Conservation (phyloP, 2,888 invertebrate genomes). For the Cataglyphis altisquamis region DNA sequence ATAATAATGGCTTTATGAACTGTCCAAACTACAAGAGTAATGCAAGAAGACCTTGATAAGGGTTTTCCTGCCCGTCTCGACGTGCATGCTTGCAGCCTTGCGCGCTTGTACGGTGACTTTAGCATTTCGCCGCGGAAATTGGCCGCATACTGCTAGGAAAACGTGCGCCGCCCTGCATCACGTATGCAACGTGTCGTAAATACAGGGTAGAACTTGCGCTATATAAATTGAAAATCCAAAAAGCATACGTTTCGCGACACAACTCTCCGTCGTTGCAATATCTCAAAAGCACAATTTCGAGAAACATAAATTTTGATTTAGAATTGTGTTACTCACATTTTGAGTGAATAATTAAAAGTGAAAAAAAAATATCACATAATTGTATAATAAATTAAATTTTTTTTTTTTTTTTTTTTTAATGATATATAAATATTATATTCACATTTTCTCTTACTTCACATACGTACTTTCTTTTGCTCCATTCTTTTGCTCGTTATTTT, state of each 20-base stretch:
- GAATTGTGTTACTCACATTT: background rate
- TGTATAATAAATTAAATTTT: background rate
- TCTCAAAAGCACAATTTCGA: background rate
- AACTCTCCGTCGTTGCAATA: background rate
- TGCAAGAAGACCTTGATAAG: conserved; percentile 13
- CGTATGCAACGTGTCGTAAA: conserved; percentile 22
- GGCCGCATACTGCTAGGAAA: conserved; percentile 33
- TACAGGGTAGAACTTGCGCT: conserved; percentile 1
- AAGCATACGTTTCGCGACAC: background rate
- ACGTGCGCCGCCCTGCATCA: conserved; percentile 18
- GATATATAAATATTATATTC: background rate
- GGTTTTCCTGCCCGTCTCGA: conserved; percentile 2
- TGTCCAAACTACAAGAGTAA: conserved; percentile 1
- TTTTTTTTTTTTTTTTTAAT: background rate
- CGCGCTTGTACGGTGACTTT: conserved; percentile 30
- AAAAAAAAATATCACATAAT: background rate
- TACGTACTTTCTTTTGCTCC: background rate
- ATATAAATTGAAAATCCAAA: background rate
- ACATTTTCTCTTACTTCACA: background rate
- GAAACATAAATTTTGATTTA: background rate
- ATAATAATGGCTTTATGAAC: background rate
- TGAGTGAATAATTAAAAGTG: background rate
- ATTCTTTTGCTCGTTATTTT: background rate
- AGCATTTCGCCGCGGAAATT: conserved; percentile 66
- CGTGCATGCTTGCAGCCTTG: background rate